Base-by-base conservation (phyloP, 2,113 vertebrate species). In the Halcyon senegalensis region DNA sequence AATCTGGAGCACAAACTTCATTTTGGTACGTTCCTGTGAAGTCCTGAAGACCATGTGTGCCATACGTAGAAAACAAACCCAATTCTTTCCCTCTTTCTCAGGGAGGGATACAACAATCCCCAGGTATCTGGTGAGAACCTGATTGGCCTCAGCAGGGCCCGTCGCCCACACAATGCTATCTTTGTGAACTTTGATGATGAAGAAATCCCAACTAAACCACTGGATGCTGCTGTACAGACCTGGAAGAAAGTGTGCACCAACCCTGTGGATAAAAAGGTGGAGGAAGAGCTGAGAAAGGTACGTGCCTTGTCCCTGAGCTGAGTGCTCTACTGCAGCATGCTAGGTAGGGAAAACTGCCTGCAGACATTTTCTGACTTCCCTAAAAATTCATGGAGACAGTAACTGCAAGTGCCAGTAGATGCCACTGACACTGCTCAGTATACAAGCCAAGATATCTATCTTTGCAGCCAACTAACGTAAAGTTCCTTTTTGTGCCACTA, bases 151-250 rank as follows among this genome's bases (percentile, higher is more conserved):
- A 99, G 98, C 96, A 98, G 99, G 11, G 98, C 98, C 41, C 35
- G 35, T 35, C 35, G 35, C 35, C 35, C 99, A 6, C 99, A 99
- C 98, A 99, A 99, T 0, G 99, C 99, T 51, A 98, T 99, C 86
- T 99, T 99, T 84, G 98, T 99, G 81, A 99, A 97, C 96, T 99
- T 99, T 35, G 96, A 97, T 14, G 99, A 99, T 2, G 88, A 98
- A 0, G 96, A 95, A 27, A 95, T 98, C 16, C 99, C 99, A 2
- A 17, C 56, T 1, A 98, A 98, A 24, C 48, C 53, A 27, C 91
- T 99, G 43, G 99, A 99, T 94, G 98, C 98, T 3, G 99, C 99
- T 0, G 98, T 93, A 13, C 91, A 96, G 76, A 99, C 98, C 31
- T 99, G 99, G 99, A 93, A 80, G 46, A 98, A 97, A 82, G 69